These are phyloP conservation scores for Pachydiplax longipennis DNA, from an alignment of 2,888 invertebrate species.

Conservation along the genomic window DNA sequence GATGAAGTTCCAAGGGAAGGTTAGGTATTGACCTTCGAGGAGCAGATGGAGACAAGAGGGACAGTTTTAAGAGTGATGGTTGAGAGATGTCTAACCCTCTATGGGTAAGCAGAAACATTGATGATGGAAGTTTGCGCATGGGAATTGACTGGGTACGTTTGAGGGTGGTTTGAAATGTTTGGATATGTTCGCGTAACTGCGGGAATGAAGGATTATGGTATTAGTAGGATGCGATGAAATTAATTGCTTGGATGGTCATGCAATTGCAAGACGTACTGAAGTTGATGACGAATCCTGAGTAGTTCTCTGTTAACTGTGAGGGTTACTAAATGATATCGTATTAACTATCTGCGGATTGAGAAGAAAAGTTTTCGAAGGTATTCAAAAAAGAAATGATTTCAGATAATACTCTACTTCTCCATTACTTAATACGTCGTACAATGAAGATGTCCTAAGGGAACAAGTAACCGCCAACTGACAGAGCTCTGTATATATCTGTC, in stretches of 20 bases:
- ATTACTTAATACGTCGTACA: too few relatives aligned
- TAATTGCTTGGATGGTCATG: not conserved
- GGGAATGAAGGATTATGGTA: not conserved
- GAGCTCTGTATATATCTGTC: too few relatives aligned
- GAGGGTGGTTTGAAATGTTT: not conserved
- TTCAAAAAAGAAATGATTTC: too few relatives aligned
- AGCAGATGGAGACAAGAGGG: not conserved
- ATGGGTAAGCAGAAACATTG: not conserved
- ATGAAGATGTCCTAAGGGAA: too few relatives aligned
- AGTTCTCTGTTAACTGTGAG: too few relatives aligned
- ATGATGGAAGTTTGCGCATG: constrained; percentile 3
- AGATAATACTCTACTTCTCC: too few relatives aligned
- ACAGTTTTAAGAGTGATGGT: constrained; percentile 2
- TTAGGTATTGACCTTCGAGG: not conserved
- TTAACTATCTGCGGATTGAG: too few relatives aligned
- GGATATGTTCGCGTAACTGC: not conserved
- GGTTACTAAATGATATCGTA: too few relatives aligned
- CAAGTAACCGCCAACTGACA: too few relatives aligned
- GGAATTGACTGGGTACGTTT: not conserved
- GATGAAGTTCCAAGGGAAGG: not conserved
- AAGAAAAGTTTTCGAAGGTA: too few relatives aligned
- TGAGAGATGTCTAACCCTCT: not conserved
- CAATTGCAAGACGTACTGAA: too few relatives aligned
- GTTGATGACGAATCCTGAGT: too few relatives aligned
- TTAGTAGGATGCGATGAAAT: not conserved